A percentile compares a stretch with the other conserved stretches of the same genome.
Conservation (phyloP, 1,140 invertebrate genomes). For the Cotesia vestalis region DNA sequence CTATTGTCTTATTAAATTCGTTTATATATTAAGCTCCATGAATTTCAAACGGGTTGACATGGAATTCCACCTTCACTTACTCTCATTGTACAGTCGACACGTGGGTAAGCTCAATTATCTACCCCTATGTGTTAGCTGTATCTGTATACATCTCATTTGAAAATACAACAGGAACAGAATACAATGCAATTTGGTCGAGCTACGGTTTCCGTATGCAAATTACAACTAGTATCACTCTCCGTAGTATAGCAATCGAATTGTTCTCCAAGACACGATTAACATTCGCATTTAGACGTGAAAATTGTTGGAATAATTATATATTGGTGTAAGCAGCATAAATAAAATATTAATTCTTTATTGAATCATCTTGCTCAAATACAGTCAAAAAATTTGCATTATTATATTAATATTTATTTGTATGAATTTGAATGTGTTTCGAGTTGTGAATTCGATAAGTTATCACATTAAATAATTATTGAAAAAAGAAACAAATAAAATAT, state of each 20-base stretch:
- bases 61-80: slow-evolving; percentile 5
- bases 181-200: slow-evolving; percentile 29
- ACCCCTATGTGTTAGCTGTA: not conserved
- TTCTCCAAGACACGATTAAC: slow-evolving; percentile 33
- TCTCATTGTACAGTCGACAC: slow-evolving; percentile 4
- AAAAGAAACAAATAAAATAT: no score
- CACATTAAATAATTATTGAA: no score
- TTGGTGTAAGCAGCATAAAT: slow-evolving; percentile 2
- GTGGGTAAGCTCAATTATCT: slow-evolving; percentile 25
- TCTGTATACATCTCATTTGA: not conserved
- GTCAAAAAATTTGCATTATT: no score
- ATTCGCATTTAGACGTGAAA: slow-evolving; percentile 33
- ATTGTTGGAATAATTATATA: not conserved
- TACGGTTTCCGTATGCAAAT: slow-evolving; percentile 39
- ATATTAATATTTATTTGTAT: no score
- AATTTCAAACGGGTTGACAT: no score
- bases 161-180: slow-evolving; percentile 5
- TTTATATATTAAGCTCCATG: no score
- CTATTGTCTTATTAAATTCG: not conserved
- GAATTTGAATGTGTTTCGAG: no score
- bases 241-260: slow-evolving; percentile 29
- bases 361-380: not conserved
- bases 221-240: slow-evolving; percentile 16
- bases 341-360: not conserved
- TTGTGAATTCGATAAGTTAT: no score